Base-by-base conservation (phyloP, 2,888 invertebrate genomes). In the Alloscopus bannaensis region DNA sequence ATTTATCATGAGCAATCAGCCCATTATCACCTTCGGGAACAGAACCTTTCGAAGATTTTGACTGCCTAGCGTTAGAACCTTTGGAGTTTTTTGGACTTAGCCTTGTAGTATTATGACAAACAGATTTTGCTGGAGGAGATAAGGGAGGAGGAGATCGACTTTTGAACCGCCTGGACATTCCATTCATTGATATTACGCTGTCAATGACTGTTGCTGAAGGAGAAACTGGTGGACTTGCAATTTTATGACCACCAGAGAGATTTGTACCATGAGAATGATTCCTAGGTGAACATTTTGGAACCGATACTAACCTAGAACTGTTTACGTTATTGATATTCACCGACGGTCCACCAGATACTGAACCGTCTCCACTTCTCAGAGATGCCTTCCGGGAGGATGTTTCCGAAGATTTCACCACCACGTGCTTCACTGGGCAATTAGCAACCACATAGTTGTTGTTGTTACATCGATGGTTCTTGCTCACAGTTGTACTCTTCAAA, bases 261-360 rank as follows among this genome's bases (percentile, higher is more conserved):
- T 83, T 81, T 83, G 81, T 81, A 81, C 68, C 75, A 69, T 78
- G 73, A 78, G 72, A 80, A 73, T 81, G 81, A 81, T 79, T 75
- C 75, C 81, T 57, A 18, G 83, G 79, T 29, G 81, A 81, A 26
- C 69, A 64, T 69, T 81, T 81, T 16, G 83, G 81, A 62, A 77
- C 47, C 40, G 81, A 70, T 26, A 62, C 71, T 24, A 80, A 18
- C 26, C 70, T 78, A 52, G 59, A 60, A 24, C 26, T 66, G n/a
- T 29, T 28, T 26, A 69, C 4, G 24, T 55, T 24, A 70, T 64
- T 70, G 16, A 55, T 29, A 73, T 72, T 50, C 1, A 29, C 31
- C 20, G 47, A 11, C 31, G 36, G 26, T 55, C 20, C 24, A 16
- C 52, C 42, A 18, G 65, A 18, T 13, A 31, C 40, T 24, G 77